phyloP scores from a whole-genome alignment of 2,113 vertebrate species.

The Poecilia latipinna region DNA sequence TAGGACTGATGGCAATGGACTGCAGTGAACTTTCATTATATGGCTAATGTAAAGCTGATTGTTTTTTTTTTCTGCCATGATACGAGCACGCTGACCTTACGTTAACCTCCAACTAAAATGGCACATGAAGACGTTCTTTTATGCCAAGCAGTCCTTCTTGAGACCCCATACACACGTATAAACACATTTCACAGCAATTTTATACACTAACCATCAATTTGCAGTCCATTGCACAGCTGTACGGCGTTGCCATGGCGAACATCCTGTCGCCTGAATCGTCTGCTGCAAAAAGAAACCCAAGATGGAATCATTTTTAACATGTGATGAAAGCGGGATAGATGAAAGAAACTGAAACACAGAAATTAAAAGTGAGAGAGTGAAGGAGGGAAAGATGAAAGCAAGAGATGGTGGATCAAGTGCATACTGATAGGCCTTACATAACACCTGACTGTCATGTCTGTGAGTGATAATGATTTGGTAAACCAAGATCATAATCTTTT shows the following conservation, averaged over 20 bases:
- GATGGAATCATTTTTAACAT: slow-evolving; percentile 31
- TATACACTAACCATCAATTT: slow-evolving; percentile 87
- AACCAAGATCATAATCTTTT: slow-evolving; percentile 29
- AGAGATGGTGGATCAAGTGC: slow-evolving; percentile 7
- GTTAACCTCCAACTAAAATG: not conserved
- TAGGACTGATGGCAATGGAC: slow-evolving; percentile 19
- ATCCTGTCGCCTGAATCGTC: slow-evolving; percentile 95
- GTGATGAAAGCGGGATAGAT: slow-evolving; percentile 26
- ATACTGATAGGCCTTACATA: slow-evolving; percentile 45
- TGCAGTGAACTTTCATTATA: slow-evolving; percentile 37
- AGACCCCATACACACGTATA: slow-evolving; percentile 15
- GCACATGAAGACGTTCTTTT: not conserved
- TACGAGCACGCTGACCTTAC: slow-evolving; percentile 4
- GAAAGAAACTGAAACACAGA: slow-evolving; percentile 14
- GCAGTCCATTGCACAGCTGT: slow-evolving; percentile 94
- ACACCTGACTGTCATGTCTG: slow-evolving; percentile 24
- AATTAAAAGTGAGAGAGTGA: slow-evolving; percentile 11
- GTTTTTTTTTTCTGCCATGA: not conserved
- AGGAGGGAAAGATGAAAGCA: slow-evolving; percentile 11
- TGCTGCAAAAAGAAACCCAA: slow-evolving; percentile 58
- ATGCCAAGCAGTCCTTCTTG: not conserved
- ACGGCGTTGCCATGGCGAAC: slow-evolving; percentile 95
- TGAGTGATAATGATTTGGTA: slow-evolving; percentile 33
- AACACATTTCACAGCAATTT: slow-evolving; percentile 38
- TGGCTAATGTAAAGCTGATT: slow-evolving; percentile 9